Evolutionary conservation across 1,140 invertebrate species (phyloP).

Genomic region (Neotoxoptera formosana): DNA sequence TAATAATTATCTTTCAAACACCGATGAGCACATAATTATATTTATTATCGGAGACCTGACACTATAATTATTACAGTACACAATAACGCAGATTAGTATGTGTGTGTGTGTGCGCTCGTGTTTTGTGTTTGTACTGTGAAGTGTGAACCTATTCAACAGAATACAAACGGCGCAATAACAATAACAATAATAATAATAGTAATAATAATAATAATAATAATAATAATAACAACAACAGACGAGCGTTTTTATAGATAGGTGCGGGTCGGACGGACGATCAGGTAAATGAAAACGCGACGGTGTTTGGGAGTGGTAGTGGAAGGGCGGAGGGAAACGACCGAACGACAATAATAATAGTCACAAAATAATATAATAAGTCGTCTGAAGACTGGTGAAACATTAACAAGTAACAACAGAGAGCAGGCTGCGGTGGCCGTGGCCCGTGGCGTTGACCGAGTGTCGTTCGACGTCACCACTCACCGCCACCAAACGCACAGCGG

Average conservation of each 20-base stretch:
- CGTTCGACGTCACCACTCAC: neutral
- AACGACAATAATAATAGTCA: neutral
- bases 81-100: neutral
- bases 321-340: neutral
- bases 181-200: conserved; percentile 29
- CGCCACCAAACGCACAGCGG: neutral
- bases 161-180: neutral
- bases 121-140: neutral
- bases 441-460: neutral
- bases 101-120: neutral
- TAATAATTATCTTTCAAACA: neutral
- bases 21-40: neutral
- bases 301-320: too few relatives aligned
- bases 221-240: neutral
- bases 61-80: neutral
- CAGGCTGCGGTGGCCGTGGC: too few relatives aligned
- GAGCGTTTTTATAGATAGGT: neutral
- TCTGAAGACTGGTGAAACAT: neutral
- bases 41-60: neutral
- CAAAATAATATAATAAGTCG: neutral
- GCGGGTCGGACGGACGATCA: neutral
- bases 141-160: neutral
- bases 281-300: neutral
- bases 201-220: neutral
- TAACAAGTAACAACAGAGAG: neutral